phyloP scores from a whole-genome alignment of 2,113 vertebrate genomes.

The Syngnathus scovelli region DNA sequence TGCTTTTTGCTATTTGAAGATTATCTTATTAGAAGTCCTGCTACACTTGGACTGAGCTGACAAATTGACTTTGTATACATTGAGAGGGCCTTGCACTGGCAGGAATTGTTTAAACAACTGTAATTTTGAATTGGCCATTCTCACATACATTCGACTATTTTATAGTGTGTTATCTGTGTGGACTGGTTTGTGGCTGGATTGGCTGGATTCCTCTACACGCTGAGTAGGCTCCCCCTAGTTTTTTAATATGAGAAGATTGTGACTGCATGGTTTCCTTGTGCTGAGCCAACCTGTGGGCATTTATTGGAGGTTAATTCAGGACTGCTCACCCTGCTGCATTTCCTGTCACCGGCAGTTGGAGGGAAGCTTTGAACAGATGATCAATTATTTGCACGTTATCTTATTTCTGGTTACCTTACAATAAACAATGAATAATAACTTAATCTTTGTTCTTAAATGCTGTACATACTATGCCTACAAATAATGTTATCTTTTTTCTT shows the following conservation, averaged over 20 bases:
- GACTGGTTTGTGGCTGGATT: slow-evolving; percentile 41
- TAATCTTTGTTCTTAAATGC: slow-evolving; percentile 4
- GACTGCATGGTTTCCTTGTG: slow-evolving; percentile 18
- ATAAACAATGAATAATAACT: slow-evolving; percentile 22
- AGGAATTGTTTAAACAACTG: neutral
- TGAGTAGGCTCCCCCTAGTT: slow-evolving; percentile 36
- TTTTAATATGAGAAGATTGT: slow-evolving; percentile 22
- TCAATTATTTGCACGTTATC: neutral
- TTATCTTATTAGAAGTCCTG: neutral
- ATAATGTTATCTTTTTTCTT: neutral
- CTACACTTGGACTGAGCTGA: slow-evolving; percentile 12
- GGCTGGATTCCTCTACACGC: slow-evolving; percentile 42
- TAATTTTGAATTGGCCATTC: slow-evolving; percentile 5
- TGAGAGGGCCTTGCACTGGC: slow-evolving; percentile 3
- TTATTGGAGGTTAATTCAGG: slow-evolving; percentile 7
- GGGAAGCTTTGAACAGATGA: neutral
- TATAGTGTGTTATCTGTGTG: slow-evolving; percentile 16
- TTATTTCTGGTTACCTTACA: neutral
- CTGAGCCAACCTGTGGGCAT: slow-evolving; percentile 20
- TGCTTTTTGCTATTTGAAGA: slow-evolving; percentile 25
- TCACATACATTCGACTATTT: slow-evolving; percentile 4
- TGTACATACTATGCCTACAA: slow-evolving; percentile 16
- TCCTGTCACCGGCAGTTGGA: neutral
- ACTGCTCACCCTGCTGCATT: neutral
- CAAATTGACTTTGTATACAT: slow-evolving; percentile 23